Percentiles rank a stretch among this genome's conserved stretches.
phyloP scores from a whole-genome alignment of 2,113 vertebrate species.

The Pelusios castaneus region DNA sequence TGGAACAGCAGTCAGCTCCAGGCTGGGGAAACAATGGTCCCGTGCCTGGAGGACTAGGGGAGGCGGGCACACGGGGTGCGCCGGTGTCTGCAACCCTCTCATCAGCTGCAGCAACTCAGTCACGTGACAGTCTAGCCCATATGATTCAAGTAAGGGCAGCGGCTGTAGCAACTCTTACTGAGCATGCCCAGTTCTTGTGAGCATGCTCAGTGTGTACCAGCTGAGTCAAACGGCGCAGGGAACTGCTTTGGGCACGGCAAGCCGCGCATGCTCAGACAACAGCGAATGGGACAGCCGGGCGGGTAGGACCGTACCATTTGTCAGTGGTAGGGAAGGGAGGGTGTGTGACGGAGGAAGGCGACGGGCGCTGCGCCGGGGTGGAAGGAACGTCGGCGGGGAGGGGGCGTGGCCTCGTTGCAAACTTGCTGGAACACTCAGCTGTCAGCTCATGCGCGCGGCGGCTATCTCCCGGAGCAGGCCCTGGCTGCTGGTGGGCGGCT shows the following conservation, averaged over 20 bases:
- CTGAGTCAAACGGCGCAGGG: no score
- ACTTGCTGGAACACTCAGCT: neutral
- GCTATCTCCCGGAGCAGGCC: no score
- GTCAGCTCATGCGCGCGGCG: neutral
- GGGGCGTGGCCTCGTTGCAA: neutral
- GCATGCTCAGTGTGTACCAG: neutral
- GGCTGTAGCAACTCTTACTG: neutral
- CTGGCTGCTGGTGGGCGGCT: neutral
- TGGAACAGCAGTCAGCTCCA: no score
- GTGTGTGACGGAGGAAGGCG: no score
- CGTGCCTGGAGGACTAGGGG: no score
- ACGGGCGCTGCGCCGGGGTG: rapidly evolving
- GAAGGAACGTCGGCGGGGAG: neutral
- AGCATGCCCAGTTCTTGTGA: neutral
- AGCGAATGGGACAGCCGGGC: no score
- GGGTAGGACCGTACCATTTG: rapidly evolving
- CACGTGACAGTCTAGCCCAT: no score
- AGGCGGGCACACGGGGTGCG: no score
- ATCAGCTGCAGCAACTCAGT: no score
- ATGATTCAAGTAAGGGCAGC: neutral
- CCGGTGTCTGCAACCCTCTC: no score
- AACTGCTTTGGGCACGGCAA: no score
- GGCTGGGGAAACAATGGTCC: no score
- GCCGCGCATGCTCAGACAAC: neutral
- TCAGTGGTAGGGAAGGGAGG: neutral